Conservation (phyloP, 1,140 invertebrate genomes). For the Drosophila repleta region DNA sequence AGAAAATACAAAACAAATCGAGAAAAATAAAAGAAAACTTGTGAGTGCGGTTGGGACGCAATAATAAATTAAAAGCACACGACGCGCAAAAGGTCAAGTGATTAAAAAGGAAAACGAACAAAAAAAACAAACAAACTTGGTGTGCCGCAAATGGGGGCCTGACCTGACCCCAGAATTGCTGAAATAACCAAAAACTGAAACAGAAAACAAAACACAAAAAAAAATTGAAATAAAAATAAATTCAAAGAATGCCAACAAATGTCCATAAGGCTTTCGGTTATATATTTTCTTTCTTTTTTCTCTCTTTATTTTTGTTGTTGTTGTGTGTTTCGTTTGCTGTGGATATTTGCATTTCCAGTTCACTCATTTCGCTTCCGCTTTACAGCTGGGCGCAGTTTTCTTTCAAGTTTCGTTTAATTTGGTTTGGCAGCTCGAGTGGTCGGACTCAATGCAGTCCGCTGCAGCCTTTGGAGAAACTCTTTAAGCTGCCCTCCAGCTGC, state of each 20-base stretch:
- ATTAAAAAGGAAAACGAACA: conserved; percentile 36
- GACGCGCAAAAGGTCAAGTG: conserved; percentile 46
- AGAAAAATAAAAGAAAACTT: conserved; percentile 25
- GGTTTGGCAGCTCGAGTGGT: conserved; percentile 9
- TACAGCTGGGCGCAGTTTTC: conserved; percentile 9
- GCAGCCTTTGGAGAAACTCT: not conserved
- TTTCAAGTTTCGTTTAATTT: conserved; percentile 29
- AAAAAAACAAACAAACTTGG: conserved; percentile 20
- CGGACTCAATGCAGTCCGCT: conserved; percentile 2
- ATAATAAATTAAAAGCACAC: conserved; percentile 51
- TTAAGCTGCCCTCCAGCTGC: not conserved
- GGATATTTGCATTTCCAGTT: conserved; percentile 31
- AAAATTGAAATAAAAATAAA: conserved; percentile 19
- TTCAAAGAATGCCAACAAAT: conserved; percentile 30
- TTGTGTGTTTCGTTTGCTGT: not conserved
- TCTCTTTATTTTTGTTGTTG: too few species aligned
- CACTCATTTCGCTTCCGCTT: conserved; percentile 11
- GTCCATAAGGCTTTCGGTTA: conserved; percentile 29
- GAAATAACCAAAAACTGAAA: not conserved
- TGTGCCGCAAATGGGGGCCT: not conserved
- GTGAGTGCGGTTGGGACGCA: conserved; percentile 35
- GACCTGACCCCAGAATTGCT: too few species aligned
- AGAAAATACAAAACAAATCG: conserved; percentile 23
- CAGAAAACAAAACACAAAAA: not conserved
- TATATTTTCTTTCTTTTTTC: conserved; percentile 11